Evolutionary conservation across 2,888 invertebrate species (phyloP).

Genomic region (Calameuta pallipes): DNA sequence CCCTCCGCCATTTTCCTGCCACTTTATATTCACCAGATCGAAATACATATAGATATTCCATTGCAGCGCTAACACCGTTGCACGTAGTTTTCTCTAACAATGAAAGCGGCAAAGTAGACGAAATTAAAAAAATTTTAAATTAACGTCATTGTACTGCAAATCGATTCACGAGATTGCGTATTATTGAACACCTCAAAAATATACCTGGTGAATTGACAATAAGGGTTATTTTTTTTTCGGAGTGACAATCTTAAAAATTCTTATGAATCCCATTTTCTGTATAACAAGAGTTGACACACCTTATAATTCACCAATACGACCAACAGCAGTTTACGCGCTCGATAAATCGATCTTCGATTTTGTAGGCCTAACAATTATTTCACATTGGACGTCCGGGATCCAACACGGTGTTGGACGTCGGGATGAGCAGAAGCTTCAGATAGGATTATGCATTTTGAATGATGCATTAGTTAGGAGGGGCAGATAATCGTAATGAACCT

Average conservation of each 20-base stretch:
- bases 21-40: neutral
- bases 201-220: neutral
- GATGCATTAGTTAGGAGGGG: constrained; percentile 59
- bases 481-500: constrained; percentile 60
- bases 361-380: neutral
- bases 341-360: neutral
- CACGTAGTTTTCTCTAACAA: neutral
- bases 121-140: neutral
- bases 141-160: neutral
- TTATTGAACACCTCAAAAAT: neutral
- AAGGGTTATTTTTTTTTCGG: neutral
- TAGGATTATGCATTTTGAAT: constrained; percentile 59
- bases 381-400: too few species aligned
- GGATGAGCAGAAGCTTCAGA: constrained; percentile 34
- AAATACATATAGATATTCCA: neutral
- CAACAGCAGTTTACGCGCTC: neutral
- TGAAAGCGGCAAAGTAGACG: neutral
- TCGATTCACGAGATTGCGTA: neutral
- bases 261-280: too few species aligned
- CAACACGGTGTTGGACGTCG: constrained; percentile 30
- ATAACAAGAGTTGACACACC: neutral
- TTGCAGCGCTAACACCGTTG: neutral
- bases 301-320: neutral
- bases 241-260: neutral
- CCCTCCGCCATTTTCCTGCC: neutral